These are phyloP conservation scores for Trissolcus brochymenae DNA, from an alignment of 2,888 invertebrate genomes.

Conservation along the genomic window DNA sequence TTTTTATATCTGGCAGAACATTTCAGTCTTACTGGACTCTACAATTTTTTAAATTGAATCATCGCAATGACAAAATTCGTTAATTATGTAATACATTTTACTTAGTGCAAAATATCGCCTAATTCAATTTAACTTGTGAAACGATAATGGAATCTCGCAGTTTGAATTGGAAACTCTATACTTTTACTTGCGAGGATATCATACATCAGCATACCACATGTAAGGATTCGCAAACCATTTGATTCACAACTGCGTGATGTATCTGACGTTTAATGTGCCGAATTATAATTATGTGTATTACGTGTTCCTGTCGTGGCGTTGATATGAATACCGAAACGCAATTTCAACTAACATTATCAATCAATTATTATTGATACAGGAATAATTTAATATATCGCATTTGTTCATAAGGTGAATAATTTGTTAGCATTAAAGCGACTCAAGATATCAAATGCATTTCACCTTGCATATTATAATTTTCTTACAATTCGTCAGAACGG, in stretches of 20 bases:
- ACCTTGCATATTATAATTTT: too few relatives aligned
- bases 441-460: too few relatives aligned
- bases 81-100: too few relatives aligned
- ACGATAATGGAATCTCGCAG: neutral
- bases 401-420: too few relatives aligned
- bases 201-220: slow-evolving; percentile 10
- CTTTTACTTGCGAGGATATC: slow-evolving; percentile 4
- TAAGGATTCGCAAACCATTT: slow-evolving; percentile 28
- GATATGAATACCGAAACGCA: slow-evolving; percentile 12
- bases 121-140: too few relatives aligned
- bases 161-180: slow-evolving; percentile 5
- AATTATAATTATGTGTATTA: slow-evolving; percentile 27
- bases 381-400: neutral
- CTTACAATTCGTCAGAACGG: too few relatives aligned
- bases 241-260: slow-evolving; percentile 19
- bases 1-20: too few relatives aligned
- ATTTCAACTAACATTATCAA: neutral
- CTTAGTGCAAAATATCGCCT: too few relatives aligned
- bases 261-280: slow-evolving; percentile 14
- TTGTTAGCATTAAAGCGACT: too few relatives aligned
- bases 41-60: too few relatives aligned
- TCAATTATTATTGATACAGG: neutral
- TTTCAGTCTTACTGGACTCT: too few relatives aligned
- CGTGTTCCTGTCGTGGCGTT: slow-evolving; percentile 7
- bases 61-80: too few relatives aligned